Evolutionary conservation across 2,888 invertebrate genomes (phyloP).

Genomic region (Masnerella sp.): DNA sequence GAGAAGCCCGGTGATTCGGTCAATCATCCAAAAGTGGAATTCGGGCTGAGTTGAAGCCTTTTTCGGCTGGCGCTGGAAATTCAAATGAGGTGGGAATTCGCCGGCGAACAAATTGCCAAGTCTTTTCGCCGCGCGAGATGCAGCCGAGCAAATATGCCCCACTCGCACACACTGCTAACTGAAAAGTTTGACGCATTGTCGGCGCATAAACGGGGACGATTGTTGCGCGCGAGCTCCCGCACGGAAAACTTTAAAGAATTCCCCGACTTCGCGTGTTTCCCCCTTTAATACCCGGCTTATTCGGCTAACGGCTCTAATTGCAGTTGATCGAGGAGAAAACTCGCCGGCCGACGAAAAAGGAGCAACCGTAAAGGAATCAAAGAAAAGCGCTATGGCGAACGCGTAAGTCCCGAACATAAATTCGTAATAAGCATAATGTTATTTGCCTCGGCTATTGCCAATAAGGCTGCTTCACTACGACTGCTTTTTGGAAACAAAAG

Average conservation of each 20-base stretch:
- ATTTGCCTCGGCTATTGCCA: slow-evolving; percentile 23
- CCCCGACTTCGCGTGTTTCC: slow-evolving; percentile 55
- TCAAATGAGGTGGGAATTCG: slow-evolving; percentile 69
- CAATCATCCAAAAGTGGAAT: slow-evolving; percentile 36
- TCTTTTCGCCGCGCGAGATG: slow-evolving; percentile 63
- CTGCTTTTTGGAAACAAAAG: background rate
- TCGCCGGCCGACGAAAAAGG: slow-evolving; percentile 9
- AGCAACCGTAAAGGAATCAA: slow-evolving; percentile 29
- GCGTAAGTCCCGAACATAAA: slow-evolving; percentile 46
- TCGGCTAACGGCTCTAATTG: slow-evolving; percentile 60
- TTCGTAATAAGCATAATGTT: slow-evolving; percentile 49
- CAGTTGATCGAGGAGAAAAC: slow-evolving; percentile 55
- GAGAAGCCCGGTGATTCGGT: slow-evolving; percentile 30
- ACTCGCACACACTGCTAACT: slow-evolving; percentile 64
- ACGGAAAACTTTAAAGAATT: slow-evolving; percentile 61
- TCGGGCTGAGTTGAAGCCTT: slow-evolving; percentile 40
- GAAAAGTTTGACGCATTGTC: slow-evolving; percentile 73
- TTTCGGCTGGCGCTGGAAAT: slow-evolving; percentile 65
- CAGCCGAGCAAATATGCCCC: slow-evolving; percentile 69
- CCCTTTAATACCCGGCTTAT: slow-evolving; percentile 58
- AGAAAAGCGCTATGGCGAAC: slow-evolving; percentile 52
- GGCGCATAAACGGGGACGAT: slow-evolving; percentile 72
- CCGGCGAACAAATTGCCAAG: slow-evolving; percentile 72
- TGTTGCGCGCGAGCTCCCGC: slow-evolving; percentile 66
- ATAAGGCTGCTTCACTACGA: background rate